Conservation (phyloP, 1,140 invertebrate species). For the Drosophila ironensis region DNA sequence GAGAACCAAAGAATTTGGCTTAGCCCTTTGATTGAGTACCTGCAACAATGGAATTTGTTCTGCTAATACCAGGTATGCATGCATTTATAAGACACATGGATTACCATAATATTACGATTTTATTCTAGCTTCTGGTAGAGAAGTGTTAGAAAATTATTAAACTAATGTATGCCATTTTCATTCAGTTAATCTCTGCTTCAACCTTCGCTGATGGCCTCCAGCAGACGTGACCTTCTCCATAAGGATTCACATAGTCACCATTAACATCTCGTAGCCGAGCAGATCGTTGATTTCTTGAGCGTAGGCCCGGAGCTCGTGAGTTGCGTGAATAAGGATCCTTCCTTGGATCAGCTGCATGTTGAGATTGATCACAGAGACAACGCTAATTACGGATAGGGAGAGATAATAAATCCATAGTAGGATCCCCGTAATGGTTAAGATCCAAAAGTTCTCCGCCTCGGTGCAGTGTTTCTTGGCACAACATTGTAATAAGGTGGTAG, state of each 20-base stretch:
- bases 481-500: neutral
- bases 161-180: no score
- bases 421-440: neutral
- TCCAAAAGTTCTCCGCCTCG: neutral
- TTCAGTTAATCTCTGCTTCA: no score
- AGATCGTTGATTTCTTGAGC: slow-evolving; percentile 15
- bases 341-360: neutral
- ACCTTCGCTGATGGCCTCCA: no score
- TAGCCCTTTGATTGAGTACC: no score
- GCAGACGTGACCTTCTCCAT: neutral
- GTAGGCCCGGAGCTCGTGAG: slow-evolving; percentile 14
- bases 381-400: neutral
- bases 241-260: neutral
- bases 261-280: slow-evolving; percentile 18
- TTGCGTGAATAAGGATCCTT: neutral
- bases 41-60: no score
- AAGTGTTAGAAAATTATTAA: no score
- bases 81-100: no score
- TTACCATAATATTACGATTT: no score
- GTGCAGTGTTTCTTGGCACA: neutral
- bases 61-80: no score
- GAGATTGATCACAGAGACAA: neutral
- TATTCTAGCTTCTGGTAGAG: no score
- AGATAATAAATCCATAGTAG: neutral
- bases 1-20: no score